Conservation (phyloP, 2,888 invertebrate genomes). For the Schizaphis graminum region DNA sequence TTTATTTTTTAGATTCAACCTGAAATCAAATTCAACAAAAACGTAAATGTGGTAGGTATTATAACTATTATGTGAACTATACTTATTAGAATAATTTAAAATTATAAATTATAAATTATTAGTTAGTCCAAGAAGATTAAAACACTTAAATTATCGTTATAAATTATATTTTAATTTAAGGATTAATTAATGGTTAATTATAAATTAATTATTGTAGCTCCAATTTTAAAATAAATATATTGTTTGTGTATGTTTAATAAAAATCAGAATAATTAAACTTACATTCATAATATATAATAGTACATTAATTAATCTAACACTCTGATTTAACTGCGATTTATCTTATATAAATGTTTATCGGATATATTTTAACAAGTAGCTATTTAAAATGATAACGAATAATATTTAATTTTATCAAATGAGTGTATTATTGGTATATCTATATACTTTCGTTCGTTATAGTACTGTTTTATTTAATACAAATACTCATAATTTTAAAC, state of each 20-base stretch:
- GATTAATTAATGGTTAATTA: neutral
- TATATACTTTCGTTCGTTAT: neutral
- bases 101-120: neutral
- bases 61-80: neutral
- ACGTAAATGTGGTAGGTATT: neutral
- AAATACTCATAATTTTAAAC: conserved; percentile 13
- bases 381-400: conserved; percentile 27
- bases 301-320: conserved; percentile 15
- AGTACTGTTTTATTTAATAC: neutral
- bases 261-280: neutral
- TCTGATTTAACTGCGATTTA: conserved; percentile 18
- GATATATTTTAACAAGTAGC: neutral
- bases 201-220: neutral
- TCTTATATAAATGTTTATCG: conserved; percentile 7
- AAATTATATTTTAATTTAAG: neutral
- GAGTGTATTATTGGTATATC: neutral
- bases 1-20: neutral
- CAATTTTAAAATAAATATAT: neutral
- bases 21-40: neutral
- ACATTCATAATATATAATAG: neutral
- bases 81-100: neutral
- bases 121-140: neutral
- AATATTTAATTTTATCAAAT: neutral
- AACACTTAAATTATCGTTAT: neutral
- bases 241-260: neutral